Evolutionary conservation across 2,797 vertebrate species (phyloP).

Genomic region (Apodemus agrarius): DNA sequence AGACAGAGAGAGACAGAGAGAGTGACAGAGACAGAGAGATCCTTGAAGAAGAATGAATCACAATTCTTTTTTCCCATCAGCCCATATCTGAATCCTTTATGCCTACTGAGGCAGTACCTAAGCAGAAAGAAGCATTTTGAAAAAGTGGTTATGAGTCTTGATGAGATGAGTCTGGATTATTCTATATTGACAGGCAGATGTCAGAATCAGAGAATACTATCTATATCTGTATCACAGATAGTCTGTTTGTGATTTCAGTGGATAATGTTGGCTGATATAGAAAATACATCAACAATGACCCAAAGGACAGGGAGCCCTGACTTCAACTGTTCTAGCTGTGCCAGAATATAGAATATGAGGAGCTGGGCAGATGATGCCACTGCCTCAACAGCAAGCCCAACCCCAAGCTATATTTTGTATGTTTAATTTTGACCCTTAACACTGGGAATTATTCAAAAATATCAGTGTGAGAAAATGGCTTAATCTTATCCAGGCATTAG

Average conservation of each 20-base stretch:
- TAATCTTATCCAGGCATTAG: background rate
- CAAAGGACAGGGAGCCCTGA: background rate
- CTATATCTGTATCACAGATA: no score
- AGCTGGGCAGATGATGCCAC: rapidly evolving
- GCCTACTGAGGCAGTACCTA: background rate
- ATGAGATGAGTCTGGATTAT: background rate
- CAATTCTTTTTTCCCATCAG: background rate
- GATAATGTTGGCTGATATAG: background rate
- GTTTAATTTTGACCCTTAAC: background rate
- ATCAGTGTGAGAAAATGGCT: background rate
- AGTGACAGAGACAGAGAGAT: no score
- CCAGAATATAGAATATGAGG: background rate
- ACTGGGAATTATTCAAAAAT: background rate
- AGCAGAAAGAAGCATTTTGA: background rate
- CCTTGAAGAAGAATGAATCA: background rate
- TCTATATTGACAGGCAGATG: background rate
- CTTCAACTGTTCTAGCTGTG: no score
- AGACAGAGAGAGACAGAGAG: no score
- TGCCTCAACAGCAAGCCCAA: background rate
- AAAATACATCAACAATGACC: background rate
- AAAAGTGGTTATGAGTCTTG: background rate
- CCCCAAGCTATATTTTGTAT: background rate
- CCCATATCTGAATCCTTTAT: background rate
- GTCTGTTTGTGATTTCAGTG: background rate
- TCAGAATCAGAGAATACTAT: background rate